A percentile compares a stretch with the other conserved stretches of the same genome.
phyloP scores from a whole-genome alignment of 2,797 vertebrate species.

The Hoplostethus mediterraneus region DNA sequence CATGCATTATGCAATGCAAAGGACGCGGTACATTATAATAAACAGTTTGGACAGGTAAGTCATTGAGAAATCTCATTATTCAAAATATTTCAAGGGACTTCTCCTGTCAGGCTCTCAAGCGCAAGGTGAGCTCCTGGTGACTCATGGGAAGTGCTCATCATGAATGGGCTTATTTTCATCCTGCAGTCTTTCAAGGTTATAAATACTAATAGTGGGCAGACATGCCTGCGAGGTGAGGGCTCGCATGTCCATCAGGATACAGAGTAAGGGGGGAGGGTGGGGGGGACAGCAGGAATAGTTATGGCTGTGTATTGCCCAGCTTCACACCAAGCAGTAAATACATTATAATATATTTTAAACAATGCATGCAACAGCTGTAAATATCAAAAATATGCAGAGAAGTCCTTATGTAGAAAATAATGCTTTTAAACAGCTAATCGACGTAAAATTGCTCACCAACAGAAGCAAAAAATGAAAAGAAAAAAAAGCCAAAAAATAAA shows the following conservation, averaged over 20 bases:
- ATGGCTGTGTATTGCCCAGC: no score
- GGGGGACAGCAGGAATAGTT: no score
- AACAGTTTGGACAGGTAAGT: constrained; percentile 23
- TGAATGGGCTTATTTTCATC: constrained; percentile 21
- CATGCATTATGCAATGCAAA: not conserved
- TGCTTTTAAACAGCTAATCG: no score
- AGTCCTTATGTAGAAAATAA: no score
- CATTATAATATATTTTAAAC: no score
- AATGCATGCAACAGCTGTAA: no score
- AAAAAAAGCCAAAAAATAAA: no score
- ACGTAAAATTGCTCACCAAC: no score
- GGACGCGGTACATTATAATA: constrained; percentile 6
- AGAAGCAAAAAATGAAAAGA: no score
- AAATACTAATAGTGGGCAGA: constrained; percentile 37
- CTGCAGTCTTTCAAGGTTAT: constrained; percentile 35
- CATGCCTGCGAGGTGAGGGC: constrained; percentile 2
- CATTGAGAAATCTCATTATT: constrained; percentile 47
- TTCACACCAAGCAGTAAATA: no score
- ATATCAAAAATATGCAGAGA: no score
- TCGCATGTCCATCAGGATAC: constrained; percentile 2
- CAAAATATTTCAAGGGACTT: constrained; percentile 17
- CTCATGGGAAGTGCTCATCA: constrained; percentile 31
- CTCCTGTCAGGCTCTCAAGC: constrained; percentile 23
- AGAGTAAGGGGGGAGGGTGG: not conserved
- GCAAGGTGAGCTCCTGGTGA: constrained; percentile 33